Conservation (phyloP, 2,113 vertebrate species). For the Hyperopisus bebe region DNA sequence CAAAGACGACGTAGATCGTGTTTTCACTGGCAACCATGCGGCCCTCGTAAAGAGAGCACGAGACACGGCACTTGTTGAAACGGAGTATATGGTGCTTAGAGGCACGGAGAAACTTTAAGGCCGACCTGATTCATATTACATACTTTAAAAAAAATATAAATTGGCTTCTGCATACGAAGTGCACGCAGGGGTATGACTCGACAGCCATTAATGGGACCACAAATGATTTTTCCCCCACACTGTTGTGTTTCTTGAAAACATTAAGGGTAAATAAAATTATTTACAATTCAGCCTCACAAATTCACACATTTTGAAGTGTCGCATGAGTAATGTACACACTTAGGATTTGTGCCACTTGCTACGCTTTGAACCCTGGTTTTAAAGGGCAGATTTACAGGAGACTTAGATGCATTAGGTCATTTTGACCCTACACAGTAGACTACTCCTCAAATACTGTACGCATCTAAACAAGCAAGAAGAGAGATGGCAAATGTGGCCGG, state of each 20-base stretch:
- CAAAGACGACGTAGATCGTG: conserved; percentile 31
- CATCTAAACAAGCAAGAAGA: neutral
- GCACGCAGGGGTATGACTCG: neutral
- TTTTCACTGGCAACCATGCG: conserved; percentile 49
- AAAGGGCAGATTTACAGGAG: neutral
- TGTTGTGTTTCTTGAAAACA: neutral
- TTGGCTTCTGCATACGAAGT: conserved; percentile 11
- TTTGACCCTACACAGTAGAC: neutral
- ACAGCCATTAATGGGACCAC: neutral
- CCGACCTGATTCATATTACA: conserved; percentile 42
- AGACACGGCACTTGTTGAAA: conserved; percentile 51
- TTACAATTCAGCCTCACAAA: neutral
- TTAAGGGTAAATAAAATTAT: neutral
- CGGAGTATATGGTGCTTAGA: conserved; percentile 32
- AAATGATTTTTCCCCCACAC: neutral
- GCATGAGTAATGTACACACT: neutral
- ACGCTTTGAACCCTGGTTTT: neutral
- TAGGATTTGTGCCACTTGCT: neutral
- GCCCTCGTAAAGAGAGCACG: conserved; percentile 52
- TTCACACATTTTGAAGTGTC: neutral
- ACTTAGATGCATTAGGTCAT: neutral
- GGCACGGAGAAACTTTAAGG: conserved; percentile 42
- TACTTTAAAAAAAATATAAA: conserved; percentile 42
- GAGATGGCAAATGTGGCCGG: neutral
- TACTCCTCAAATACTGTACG: neutral